phyloP scores from a whole-genome alignment of 2,888 invertebrate genomes.

The Eristalis tenax region DNA sequence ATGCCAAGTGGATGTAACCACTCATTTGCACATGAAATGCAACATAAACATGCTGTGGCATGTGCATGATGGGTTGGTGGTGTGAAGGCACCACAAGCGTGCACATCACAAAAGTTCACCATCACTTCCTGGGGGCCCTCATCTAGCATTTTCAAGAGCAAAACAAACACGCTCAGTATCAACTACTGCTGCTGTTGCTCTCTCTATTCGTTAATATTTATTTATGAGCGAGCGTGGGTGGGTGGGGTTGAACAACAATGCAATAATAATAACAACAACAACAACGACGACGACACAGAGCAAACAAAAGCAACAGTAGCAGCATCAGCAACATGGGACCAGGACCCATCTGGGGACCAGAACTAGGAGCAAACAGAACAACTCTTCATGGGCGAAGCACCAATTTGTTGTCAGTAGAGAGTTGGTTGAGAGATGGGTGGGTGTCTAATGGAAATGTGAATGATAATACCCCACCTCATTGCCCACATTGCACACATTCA shows the following conservation, averaged over 20 bases:
- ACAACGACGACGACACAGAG: background rate
- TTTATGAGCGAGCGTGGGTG: conserved; percentile 20
- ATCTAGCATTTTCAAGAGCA: background rate
- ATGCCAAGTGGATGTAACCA: conserved; percentile 15
- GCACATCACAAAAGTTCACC: conserved; percentile 1
- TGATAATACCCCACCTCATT: background rate
- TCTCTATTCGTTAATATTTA: conserved; percentile 42
- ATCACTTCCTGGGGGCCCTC: background rate
- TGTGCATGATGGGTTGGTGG: background rate
- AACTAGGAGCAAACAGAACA: conserved; percentile 49
- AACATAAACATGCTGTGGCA: conserved; percentile 20
- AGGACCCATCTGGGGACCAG: background rate
- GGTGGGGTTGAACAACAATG: conserved; percentile 8
- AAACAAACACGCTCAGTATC: conserved; percentile 17
- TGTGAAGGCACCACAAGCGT: background rate
- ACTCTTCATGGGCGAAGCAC: conserved; percentile 52
- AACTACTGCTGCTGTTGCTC: background rate
- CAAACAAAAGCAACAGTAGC: conserved; percentile 40
- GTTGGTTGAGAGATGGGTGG: background rate
- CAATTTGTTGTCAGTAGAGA: conserved; percentile 63
- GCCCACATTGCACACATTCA: conserved; percentile 24
- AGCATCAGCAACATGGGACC: background rate
- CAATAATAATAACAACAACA: conserved; percentile 11
- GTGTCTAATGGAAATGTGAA: background rate
- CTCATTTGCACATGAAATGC: conserved; percentile 33